Evolutionary conservation across 2,797 vertebrate species (phyloP), one percentile per base, ranked within the genome.

Genomic region (Intellagama lesueurii): DNA sequence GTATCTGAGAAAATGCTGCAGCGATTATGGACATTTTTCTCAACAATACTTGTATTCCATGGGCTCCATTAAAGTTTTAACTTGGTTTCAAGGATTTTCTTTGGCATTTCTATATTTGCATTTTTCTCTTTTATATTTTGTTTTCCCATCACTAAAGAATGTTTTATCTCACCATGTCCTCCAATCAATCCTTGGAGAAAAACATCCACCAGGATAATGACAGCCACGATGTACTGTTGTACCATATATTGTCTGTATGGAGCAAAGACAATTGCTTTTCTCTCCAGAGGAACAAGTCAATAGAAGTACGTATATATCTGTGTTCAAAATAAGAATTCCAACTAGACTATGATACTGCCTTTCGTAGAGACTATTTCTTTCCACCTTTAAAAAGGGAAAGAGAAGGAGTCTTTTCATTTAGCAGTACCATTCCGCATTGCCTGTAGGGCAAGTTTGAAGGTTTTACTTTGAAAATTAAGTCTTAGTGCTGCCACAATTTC

Each of bases 241-340:
- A 40, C 40, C 40, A 40, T 40, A 84, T 92, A 49, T 8, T 87
- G 0, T 92, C 90, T 91, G 4, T 24, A 86, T 24, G 60, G 85
- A 85, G 89, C 85, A 68, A 91, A 92, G 56, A 32, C 70, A 85
- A 9, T 52, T 88, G 7, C 35, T n/a, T 90, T 92, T 92, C 24
- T 92, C 84, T 89, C 86, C 86, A 70, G 88, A 93, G 89, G 82
- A 91, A 87, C 87, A 64, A 87, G 47, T 91, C 83, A 68, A 30
- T 70, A 32, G 80, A 89, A 69, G 5, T 30, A n/a, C n/a, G n/a
- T n/a, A 89, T 11, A 22, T 60, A 35, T 87, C 66, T 30, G 30
- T 0, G 40, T 88, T 72, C 66, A 88, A 89, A 90, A 69, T 32
- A 88, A 81, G 75, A 40, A 8, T 76, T 17, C 5, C 69, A 64